Evolutionary conservation across 2,113 vertebrate genomes (phyloP), one percentile per base, ranked within the genome.

Genomic region (Kryptolebias marmoratus): DNA sequence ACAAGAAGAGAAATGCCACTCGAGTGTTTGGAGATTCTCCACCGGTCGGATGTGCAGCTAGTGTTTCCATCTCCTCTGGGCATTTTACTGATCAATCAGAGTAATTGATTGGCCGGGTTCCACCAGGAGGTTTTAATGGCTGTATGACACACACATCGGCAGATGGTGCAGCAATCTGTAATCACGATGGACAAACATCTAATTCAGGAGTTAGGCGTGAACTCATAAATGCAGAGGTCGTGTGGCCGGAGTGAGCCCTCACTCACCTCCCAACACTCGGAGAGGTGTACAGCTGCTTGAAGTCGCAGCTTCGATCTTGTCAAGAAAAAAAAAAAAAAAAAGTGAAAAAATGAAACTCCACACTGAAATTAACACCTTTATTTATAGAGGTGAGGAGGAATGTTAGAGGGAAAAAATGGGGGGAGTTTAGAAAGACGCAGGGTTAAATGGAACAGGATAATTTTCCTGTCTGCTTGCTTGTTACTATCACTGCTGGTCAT

Each of bases 341-440:
- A 22, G 1, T 22, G 22, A 22, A 83, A 79, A 62, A 76, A 74
- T 85, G 80, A 85, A 71, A 79, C 84, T 89, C 77, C 80, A 72
- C 90, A 75, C 88, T 93, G 87, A 92, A 92, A 93, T 93, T 92
- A 91, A 90, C 90, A 87, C 80, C 49, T 44, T 87, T 93, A 93
- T 93, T 93, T 91, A 90, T 92, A 91, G 87, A 90, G 77, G 78
- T 80, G 79, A 68, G 68, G 75, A 64, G 62, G 30, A 64, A 73
- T 49, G 74, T 58, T 56, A 67, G 62, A 30, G 42, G 11, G 52
- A 55, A 16, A 28, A 55, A 16, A 28, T 9, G 48, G 50, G 32
- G 16, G 64, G 31, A 53, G 27, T 4, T 32, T 59, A 69, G 53
- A 69, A 72, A 79, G 50, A 75, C 30, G 44, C 27, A 57, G 76